Evolutionary conservation across 2,888 invertebrate genomes (phyloP).

Genomic region (Hirtodrosophila confusa): DNA sequence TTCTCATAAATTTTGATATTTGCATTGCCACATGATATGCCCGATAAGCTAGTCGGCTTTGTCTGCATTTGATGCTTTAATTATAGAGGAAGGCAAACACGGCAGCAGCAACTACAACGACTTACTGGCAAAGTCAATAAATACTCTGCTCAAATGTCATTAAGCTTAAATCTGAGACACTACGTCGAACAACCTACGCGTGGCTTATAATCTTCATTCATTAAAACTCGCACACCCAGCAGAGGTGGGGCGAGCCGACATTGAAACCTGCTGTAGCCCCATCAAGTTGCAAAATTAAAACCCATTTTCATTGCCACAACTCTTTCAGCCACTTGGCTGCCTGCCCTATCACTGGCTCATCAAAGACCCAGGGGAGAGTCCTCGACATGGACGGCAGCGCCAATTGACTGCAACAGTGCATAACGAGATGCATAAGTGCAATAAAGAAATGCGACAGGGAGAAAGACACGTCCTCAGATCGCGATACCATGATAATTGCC

Average conservation of each 20-base stretch:
- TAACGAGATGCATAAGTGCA: constrained; percentile 69
- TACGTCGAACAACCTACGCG: constrained; percentile 12
- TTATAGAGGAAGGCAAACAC: constrained; percentile 47
- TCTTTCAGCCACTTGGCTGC: constrained; percentile 38
- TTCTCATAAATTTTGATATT: constrained; percentile 23
- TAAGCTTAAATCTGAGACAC: constrained; percentile 47
- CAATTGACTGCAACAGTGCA: constrained; percentile 64
- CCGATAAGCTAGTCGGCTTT: constrained; percentile 31
- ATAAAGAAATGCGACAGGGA: constrained; percentile 48
- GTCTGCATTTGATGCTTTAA: constrained; percentile 70
- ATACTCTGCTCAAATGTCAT: constrained; percentile 65
- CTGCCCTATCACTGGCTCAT: constrained; percentile 67
- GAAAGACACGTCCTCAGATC: constrained; percentile 1
- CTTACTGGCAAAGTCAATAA: constrained; percentile 44
- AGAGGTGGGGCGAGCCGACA: constrained; percentile 36
- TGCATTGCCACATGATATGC: constrained; percentile 32
- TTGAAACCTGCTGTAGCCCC: constrained; percentile 44
- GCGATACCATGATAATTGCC: constrained; percentile 12
- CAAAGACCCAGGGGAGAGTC: constrained; percentile 23
- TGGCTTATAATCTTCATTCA: constrained; percentile 64
- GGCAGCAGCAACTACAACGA: constrained; percentile 9
- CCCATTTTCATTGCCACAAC: constrained; percentile 35
- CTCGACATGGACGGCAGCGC: constrained; percentile 29
- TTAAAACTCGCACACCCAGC: constrained; percentile 54
- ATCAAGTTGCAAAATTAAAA: constrained; percentile 57